Base-by-base conservation (phyloP, 2,113 vertebrate species). In the Anolis carolinensis region DNA sequence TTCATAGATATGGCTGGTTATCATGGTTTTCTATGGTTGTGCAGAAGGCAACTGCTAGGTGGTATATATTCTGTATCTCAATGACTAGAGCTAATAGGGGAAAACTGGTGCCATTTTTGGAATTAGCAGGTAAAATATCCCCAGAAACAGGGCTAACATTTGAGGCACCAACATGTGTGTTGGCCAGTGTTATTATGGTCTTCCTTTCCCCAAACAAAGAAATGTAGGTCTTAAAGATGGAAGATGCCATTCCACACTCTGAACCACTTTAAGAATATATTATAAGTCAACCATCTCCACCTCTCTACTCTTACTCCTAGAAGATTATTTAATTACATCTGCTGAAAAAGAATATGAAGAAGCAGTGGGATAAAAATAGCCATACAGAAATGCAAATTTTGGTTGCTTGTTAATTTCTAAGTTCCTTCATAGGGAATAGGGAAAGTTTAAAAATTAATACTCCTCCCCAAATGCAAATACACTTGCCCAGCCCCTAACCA, bases 401-500 rank as follows among this genome's bases (percentile, higher is more conserved):
- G 78, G 83, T 62, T 77, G 48, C 44, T 91, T 36, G n/a, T 93
- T 48, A 9, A 44, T 30, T 89, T 70, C 27, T 76, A 85, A 88
- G 89, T 20, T 74, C 74, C 88, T 89, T 68, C 48, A 23, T 82
- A 63, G 81, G 62, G 89, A 52, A 81, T n/a, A n/a, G n/a, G 84
- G 5, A n/a, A 67, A 20, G 48, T 18, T 34, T 34, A 71, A 88
- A 86, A 91, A 86, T 68, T 21, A 91, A 88, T 67, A 89, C 91
- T 92, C 95, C 95, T 94, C 95, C 94, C 93, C 90, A 63, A 94
- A 84, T 89, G 93, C 83, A 95, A 95, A 95, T 82, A 95, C 5
- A 68, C 11, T 32, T 81, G 77, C 44, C 70, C 75, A 44, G 48
- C 75, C 80, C 83, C 39, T 2, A 62, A 81, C 89, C 59, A 90